A percentile compares a stretch with the other conserved stretches of the same genome.
Conservation (phyloP, 2,797 vertebrate genomes). For the Sebastes vulpes region DNA sequence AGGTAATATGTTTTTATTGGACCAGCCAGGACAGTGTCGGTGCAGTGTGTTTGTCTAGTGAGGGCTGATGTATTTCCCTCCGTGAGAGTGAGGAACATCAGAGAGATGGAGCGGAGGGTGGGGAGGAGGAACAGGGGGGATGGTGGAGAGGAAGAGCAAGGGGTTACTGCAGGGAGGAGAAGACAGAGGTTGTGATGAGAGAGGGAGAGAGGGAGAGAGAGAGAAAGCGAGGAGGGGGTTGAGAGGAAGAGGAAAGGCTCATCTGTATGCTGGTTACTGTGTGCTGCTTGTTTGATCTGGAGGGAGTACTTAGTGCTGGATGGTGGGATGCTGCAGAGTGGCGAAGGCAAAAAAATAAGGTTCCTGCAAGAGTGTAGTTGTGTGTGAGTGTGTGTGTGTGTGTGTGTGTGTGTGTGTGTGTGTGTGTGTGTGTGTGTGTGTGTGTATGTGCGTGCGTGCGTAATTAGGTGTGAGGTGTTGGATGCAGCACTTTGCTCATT, state of each 20-base stretch:
- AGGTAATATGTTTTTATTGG: constrained; percentile 75
- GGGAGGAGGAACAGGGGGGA: background rate
- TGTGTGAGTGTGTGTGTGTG: constrained; percentile 38
- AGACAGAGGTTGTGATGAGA: constrained; percentile 62
- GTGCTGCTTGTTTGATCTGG: constrained; percentile 82
- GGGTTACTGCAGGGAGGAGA: constrained; percentile 75
- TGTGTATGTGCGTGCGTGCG: constrained; percentile 22
- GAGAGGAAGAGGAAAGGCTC: constrained; percentile 52
- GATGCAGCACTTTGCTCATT: constrained; percentile 82
- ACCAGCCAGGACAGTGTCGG: constrained; percentile 50
- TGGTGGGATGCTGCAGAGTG: constrained; percentile 66
- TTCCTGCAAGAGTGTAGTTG: constrained; percentile 36
- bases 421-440: constrained; percentile 34
- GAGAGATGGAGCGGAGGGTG: background rate
- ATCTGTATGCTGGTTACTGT: constrained; percentile 82
- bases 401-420: constrained; percentile 42
- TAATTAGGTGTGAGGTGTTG: constrained; percentile 78
- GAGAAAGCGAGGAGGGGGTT: background rate
- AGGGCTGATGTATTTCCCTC: constrained; percentile 56
- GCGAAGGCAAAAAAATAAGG: constrained; percentile 66
- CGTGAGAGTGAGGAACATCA: constrained; percentile 46
- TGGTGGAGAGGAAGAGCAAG: constrained; percentile 32
- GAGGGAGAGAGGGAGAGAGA: constrained; percentile 3
- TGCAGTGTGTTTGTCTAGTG: constrained; percentile 56
- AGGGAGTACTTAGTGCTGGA: constrained; percentile 79